phyloP scores from a whole-genome alignment of 2,113 vertebrate species.

The Calypte anna region DNA sequence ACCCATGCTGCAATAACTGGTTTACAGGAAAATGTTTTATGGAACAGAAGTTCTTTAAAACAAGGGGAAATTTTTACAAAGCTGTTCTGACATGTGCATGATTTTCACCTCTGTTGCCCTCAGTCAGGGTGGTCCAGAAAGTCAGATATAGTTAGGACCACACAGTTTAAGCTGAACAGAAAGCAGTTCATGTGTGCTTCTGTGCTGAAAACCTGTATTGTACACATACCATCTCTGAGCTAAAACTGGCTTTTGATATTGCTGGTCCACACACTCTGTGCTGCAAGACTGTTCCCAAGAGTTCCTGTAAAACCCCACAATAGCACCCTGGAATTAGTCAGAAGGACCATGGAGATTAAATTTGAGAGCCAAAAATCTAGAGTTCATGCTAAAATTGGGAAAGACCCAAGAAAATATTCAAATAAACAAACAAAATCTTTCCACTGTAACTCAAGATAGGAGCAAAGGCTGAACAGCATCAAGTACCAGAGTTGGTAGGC shows the following conservation, averaged over 20 bases:
- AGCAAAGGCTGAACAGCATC: not conserved
- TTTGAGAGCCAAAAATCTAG: constrained; percentile 36
- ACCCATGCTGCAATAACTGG: not conserved
- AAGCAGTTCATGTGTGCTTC: not conserved
- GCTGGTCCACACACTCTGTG: not conserved
- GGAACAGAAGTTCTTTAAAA: not conserved
- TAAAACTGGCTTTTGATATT: not conserved
- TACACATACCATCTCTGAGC: not conserved
- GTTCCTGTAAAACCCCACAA: constrained; percentile 21
- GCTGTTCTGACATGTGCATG: not conserved
- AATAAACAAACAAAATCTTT: constrained; percentile 50
- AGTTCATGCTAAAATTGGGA: constrained; percentile 46
- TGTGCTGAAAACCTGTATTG: not conserved
- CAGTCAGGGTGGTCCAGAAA: constrained; percentile 13
- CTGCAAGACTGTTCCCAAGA: not conserved
- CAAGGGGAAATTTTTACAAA: not conserved
- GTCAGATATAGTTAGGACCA: not conserved
- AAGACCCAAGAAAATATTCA: constrained; percentile 39
- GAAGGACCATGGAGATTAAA: constrained; percentile 23
- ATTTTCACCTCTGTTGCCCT: constrained; percentile 12
- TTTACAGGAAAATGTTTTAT: not conserved
- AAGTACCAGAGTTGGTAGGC: not conserved
- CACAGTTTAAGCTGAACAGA: not conserved
- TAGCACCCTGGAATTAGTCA: constrained; percentile 47
- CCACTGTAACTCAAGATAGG: constrained; percentile 15